phyloP scores from a whole-genome alignment of 1,140 invertebrate genomes.

The Pararge aegeria region DNA sequence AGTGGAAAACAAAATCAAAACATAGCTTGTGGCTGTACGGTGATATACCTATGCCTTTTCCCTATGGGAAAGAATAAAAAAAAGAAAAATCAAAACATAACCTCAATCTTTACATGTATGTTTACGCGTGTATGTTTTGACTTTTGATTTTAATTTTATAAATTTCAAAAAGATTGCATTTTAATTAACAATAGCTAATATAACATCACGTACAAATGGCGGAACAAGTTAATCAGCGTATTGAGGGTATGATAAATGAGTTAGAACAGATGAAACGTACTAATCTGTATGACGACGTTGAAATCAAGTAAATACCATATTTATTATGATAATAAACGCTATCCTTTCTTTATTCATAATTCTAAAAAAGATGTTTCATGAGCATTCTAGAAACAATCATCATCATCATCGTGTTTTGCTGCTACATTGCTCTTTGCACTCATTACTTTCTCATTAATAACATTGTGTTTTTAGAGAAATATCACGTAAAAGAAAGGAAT shows the following conservation, averaged over 20 bases:
- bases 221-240: constrained; percentile 86
- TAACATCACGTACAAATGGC: constrained; percentile 81
- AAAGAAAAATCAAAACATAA: too few species aligned
- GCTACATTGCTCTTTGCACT: too few species aligned
- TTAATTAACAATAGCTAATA: not conserved
- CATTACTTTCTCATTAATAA: not conserved
- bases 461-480: constrained; percentile 79
- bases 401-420: not conserved
- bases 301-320: constrained; percentile 81
- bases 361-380: too few species aligned
- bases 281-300: constrained; percentile 83
- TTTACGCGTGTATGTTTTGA: not conserved
- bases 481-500: constrained; percentile 84
- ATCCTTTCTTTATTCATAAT: too few species aligned
- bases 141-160: too few species aligned
- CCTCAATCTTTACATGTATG: too few species aligned
- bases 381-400: not conserved
- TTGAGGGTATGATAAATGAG: constrained; percentile 86
- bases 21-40: too few species aligned
- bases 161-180: not conserved
- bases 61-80: too few species aligned
- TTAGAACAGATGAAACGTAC: constrained; percentile 86
- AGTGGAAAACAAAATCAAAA: too few species aligned
- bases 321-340: too few species aligned
- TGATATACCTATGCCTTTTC: too few species aligned